Conservation (phyloP, 1,140 invertebrate species). For the Ceratina australensis region DNA sequence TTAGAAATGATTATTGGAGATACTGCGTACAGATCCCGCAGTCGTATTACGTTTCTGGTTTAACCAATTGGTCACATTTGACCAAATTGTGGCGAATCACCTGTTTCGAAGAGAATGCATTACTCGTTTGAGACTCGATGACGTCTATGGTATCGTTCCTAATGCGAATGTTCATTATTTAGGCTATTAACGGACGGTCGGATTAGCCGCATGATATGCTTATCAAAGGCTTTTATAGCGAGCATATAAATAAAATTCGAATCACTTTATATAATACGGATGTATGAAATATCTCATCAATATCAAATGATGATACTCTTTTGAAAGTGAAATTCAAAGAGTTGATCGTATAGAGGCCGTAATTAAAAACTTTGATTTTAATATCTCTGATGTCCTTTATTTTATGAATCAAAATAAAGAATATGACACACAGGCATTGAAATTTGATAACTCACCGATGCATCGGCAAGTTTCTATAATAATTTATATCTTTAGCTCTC, state of each 20-base stretch:
- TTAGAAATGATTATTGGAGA: too few species aligned
- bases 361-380: too few species aligned
- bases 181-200: not conserved
- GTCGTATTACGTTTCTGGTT: not conserved
- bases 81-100: conserved; percentile 60
- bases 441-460: not conserved
- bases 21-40: not conserved
- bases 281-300: too few species aligned
- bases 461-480: not conserved
- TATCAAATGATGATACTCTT: too few species aligned
- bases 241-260: too few species aligned
- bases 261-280: too few species aligned
- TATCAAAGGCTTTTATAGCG: not conserved
- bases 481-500: not conserved
- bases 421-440: not conserved
- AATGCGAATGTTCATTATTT: conserved; percentile 20
- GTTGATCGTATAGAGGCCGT: too few species aligned
- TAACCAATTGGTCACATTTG: conserved; percentile 60
- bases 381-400: not conserved
- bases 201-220: not conserved
- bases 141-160: conserved; percentile 13
- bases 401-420: not conserved
- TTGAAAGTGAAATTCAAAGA: too few species aligned
- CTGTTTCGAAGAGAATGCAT: conserved; percentile 43
- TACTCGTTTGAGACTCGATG: conserved; percentile 27